phyloP scores from a whole-genome alignment of 2,888 invertebrate species.

The Dromius quadrimaculatus region DNA sequence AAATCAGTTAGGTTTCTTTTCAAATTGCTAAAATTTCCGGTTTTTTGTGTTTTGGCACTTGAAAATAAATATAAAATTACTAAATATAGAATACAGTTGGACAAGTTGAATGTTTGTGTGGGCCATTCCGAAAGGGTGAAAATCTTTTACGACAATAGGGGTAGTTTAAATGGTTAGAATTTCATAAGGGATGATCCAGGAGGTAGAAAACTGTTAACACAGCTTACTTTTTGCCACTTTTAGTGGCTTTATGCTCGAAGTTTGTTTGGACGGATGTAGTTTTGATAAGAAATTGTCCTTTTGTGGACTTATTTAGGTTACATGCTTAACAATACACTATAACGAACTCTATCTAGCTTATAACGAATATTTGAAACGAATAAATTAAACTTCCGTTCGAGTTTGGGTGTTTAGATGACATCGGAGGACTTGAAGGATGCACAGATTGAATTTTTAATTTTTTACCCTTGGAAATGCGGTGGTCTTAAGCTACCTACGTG shows the following conservation, averaged over 20 bases:
- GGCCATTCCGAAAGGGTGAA: conserved; percentile 55
- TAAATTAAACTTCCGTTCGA: conserved; percentile 42
- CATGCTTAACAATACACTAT: conserved; percentile 64
- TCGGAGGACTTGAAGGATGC: not conserved
- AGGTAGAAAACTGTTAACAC: conserved; percentile 14
- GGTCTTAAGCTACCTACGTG: not conserved
- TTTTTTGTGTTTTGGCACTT: conserved; percentile 10
- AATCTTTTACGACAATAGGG: conserved; percentile 59
- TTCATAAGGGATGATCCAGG: conserved; percentile 60
- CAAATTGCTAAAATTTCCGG: conserved; percentile 27
- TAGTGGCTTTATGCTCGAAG: not conserved
- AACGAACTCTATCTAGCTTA: conserved; percentile 61
- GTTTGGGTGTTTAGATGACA: conserved; percentile 15
- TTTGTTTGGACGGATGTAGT: conserved; percentile 58
- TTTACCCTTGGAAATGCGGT: not conserved
- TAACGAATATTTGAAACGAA: conserved; percentile 44
- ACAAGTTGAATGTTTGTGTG: not conserved
- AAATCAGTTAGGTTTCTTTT: not conserved
- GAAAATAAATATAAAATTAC: conserved; percentile 32
- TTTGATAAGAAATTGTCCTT: conserved; percentile 66
- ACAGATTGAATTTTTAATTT: conserved; percentile 29
- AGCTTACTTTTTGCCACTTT: conserved; percentile 1
- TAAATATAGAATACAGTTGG: conserved; percentile 9
- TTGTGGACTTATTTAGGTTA: conserved; percentile 65
- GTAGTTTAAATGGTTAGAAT: conserved; percentile 62